Base-by-base conservation (phyloP, 35 echinoderm and acorn worm genomes). In the Strongylocentrotus purpuratus region DNA sequence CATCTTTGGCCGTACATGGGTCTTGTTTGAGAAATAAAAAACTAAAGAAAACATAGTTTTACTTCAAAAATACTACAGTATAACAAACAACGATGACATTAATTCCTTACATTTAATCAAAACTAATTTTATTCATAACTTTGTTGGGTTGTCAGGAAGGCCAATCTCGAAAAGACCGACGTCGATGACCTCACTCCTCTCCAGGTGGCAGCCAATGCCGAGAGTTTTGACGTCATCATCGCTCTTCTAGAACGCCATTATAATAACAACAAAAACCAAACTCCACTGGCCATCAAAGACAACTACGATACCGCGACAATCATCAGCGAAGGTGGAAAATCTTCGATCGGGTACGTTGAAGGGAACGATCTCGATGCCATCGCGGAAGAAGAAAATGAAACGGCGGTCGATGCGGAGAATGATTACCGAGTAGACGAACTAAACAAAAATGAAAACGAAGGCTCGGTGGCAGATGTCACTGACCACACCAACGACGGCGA, bases 191-290 rank as follows among this genome's bases (percentile, higher is more conserved):
- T 35, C 0, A 89, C 87, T 31, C 33, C 87, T 89, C 87, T 89
- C 33, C 87, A 89, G 32, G 18, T 89, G 12, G 87, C 87, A 33
- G 87, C 87, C 18, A 89, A 89, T 46, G 87, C 87, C 12, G 87
- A 89, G 45, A 89, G 87, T 46, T 89, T 89, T 9, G 45, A 89
- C 87, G 87, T 89, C 33, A 46, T 89, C 32, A 89, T 89, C 87
- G 87, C 87, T 46, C 87, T 89, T 1, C 33, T 89, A 33, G 87
- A 89, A 7, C 87, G 87, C 31, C 15, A 45, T 46, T 89, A 89
- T 22, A 86, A 86, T 32, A 46, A 45, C 32, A 89, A 41, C 33
- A 78, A 78, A n/a, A n/a, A 7, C 65, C 18, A 5, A n/a, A 28
- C 20, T 28, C 18, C 20, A 78, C 20, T 22, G 65, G 20, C 65